Evolutionary conservation across 2,797 vertebrate species (phyloP).

Genomic region (Pseudochirops corinnae): DNA sequence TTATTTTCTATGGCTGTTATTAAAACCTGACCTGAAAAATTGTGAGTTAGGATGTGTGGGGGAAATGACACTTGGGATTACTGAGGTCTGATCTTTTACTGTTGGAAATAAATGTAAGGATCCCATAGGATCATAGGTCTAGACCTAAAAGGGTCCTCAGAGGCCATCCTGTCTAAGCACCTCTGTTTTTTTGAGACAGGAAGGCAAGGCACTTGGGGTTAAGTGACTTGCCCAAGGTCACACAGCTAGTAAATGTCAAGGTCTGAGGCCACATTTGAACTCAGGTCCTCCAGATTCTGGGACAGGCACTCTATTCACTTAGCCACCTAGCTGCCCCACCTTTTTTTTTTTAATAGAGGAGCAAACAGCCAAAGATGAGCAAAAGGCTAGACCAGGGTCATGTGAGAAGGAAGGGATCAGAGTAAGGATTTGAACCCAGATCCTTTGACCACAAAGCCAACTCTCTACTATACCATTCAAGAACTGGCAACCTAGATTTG

Average conservation of each 20-base stretch:
- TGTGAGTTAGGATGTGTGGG: neutral
- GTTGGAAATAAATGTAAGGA: neutral
- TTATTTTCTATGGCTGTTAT: neutral
- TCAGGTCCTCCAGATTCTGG: no score
- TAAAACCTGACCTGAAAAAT: neutral
- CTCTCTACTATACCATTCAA: neutral
- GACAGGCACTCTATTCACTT: no score
- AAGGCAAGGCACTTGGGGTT: no score
- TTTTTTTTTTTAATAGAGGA: neutral
- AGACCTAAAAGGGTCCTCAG: neutral
- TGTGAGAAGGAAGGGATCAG: neutral
- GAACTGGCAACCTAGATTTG: neutral
- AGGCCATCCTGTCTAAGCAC: neutral
- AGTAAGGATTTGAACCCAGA: neutral
- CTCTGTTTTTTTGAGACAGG: neutral
- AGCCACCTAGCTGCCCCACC: no score
- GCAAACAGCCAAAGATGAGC: neutral
- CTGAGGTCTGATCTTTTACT: neutral
- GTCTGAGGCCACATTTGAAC: no score
- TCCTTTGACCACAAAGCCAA: neutral
- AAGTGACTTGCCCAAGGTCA: no score
- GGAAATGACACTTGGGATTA: neutral
- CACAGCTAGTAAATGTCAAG: no score
- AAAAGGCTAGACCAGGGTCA: neutral
- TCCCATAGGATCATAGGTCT: neutral